Evolutionary conservation across 2,113 vertebrate genomes (phyloP).

Genomic region (Ursus arctos): DNA sequence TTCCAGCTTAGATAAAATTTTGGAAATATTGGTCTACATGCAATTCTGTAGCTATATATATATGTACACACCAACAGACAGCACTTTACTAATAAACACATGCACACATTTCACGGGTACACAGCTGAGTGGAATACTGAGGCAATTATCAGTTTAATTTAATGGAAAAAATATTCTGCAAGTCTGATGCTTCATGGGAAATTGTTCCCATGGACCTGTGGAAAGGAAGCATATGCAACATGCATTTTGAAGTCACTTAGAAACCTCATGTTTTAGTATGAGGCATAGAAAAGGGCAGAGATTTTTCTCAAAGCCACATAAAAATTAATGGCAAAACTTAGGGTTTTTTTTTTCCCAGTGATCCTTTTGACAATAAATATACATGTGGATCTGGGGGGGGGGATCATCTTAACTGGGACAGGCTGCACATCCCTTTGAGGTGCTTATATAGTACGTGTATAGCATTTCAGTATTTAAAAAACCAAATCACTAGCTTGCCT

Average conservation of each 20-base stretch:
- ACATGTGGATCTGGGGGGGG: not conserved
- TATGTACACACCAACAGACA: not conserved
- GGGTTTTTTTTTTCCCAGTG: not conserved
- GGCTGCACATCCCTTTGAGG: not conserved
- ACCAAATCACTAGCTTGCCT: not conserved
- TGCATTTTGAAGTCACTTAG: not conserved
- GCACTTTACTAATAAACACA: not conserved
- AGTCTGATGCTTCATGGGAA: not conserved
- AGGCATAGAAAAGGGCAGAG: not conserved
- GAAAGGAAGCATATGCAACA: not conserved
- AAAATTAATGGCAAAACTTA: not conserved
- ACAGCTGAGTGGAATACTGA: not conserved
- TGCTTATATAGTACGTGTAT: not conserved
- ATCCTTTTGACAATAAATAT: conserved; percentile 32
- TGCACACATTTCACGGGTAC: not conserved
- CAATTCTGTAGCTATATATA: not conserved
- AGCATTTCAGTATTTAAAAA: not conserved
- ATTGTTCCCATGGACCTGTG: not conserved
- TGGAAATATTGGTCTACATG: not conserved
- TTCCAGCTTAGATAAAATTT: not conserved
- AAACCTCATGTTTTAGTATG: not conserved
- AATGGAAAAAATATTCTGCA: not conserved
- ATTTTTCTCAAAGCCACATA: conserved; percentile 1
- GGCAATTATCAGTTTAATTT: not conserved
- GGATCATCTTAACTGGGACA: not conserved